Evolutionary conservation across 2,113 vertebrate genomes (phyloP), one percentile per base, ranked within the genome.

Genomic region (Cheilinus undulatus): DNA sequence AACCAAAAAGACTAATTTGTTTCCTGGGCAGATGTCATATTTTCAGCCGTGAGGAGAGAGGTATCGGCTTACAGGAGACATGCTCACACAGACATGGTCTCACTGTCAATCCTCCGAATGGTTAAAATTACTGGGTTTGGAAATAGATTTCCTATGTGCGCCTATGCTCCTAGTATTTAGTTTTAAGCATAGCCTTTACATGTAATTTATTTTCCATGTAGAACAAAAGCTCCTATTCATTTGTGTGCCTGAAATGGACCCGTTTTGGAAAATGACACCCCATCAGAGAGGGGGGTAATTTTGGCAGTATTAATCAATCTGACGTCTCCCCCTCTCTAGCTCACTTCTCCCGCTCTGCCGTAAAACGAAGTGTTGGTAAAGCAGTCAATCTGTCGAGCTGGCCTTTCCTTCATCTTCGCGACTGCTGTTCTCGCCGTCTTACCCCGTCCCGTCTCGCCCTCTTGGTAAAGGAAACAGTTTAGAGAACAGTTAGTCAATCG

Each of bases 191-290:
- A 76, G 73, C 60, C 64, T 76, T 51, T 45, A 52, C 65, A 67
- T 76, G 69, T 66, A 59, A 89, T 76, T 84, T 71, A 74, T 80
- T 84, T 83, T 83, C 76, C 80, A 66, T 56, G 1, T 30, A 62
- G 77, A 85, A 92, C 84, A 87, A 88, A 89, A 76, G 86, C 27
- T 66, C 63, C 83, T 69, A 84, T 92, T 91, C 87, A 89, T 84
- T 79, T 84, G 26, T 66, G 73, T 17, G 56, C 59, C 70, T 67
- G 28, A 60, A 48, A 59, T 65, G 64, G 77, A 69, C 68, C 80
- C 56, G 67, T 58, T 30, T 74, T 28, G 73, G 54, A 86, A 92
- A 88, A 77, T 67, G 77, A 86, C 76, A 85, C 88, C 51, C 52
- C 70, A 78, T 82, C 60, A 49, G 65, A 85, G 78, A 70, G 40